phyloP scores from a whole-genome alignment of 2,888 invertebrate genomes.

The Tigriopus californicus region DNA sequence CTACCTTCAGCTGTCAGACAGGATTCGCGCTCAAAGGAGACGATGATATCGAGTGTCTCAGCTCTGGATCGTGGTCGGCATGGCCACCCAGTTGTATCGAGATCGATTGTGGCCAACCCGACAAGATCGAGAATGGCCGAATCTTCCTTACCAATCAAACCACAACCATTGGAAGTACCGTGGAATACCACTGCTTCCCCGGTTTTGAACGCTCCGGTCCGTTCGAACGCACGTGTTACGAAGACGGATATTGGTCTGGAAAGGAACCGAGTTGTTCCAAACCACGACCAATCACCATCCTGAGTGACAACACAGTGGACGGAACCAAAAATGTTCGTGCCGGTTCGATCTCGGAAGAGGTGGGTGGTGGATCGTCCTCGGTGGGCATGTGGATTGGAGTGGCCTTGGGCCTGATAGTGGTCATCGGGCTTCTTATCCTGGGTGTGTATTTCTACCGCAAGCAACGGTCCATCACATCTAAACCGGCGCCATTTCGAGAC shows the following conservation, averaged over 20 bases:
- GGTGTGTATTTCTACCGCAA: slow-evolving; percentile 43
- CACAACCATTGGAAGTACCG: slow-evolving; percentile 58
- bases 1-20: slow-evolving; percentile 7
- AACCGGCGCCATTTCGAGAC: slow-evolving; percentile 4
- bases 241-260: slow-evolving; percentile 12
- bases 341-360: background rate
- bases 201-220: slow-evolving; percentile 19
- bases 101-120: slow-evolving; percentile 21
- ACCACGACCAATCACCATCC: background rate
- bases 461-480: background rate
- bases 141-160: slow-evolving; percentile 67
- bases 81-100: slow-evolving; percentile 11
- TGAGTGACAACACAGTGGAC: background rate
- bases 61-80: slow-evolving; percentile 9
- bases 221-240: slow-evolving; percentile 20
- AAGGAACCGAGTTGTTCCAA: slow-evolving; percentile 1
- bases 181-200: slow-evolving; percentile 75
- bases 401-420: slow-evolving; percentile 59
- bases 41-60: slow-evolving; percentile 8
- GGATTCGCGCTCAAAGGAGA: slow-evolving; percentile 8
- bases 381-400: slow-evolving; percentile 64
- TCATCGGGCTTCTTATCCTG: slow-evolving; percentile 54
- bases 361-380: slow-evolving; percentile 24
- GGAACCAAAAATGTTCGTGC: slow-evolving; percentile 5
- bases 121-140: slow-evolving; percentile 56